Base-by-base conservation (phyloP, 2,888 invertebrate species). In the Ornithoptera alexandrae region DNA sequence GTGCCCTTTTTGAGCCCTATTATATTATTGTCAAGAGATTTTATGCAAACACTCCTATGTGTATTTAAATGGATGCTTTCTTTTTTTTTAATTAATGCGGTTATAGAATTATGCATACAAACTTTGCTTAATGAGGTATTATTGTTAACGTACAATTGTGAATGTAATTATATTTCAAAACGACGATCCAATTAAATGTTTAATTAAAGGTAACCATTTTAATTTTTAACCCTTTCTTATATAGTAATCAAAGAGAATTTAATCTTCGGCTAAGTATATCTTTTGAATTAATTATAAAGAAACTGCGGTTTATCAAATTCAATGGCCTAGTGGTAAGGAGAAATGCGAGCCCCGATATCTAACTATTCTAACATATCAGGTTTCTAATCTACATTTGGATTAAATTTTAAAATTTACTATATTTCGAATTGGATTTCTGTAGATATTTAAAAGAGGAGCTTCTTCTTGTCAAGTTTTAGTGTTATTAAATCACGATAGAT, bases 1-100 rank as follows among this genome's bases (percentile, higher is more conserved):
- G 63, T 64, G 50, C 62, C 36, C 66, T 60, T 63, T 77, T 73
- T 72, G 70, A 72, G 58, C 46, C 50, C 63, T 64, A 64, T 64
- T 63, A 63, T 68, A 64, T 68, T 68, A 68, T 58, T 64, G 58
- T 64, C 58, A n/a, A 68, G 59, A 68, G 59, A 64, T 68, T 68
- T 50, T 53, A 68, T 64, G 58, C 65, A 58, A 65, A 69, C 69
- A 61, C 65, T 69, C 61, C 30, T 61, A 61, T 68, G 68, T 30
- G 60, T 24, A 18, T 60, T 65, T 65, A 56, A 69, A 69, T 61
- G 65, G 60, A 59, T 68, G 17, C n/a, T 24, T 63, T 20, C 2
- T 30, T 30, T 56, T 39, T 53, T 67, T 68, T 68, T 69, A 64
- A 69, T 65, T 59, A 65, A 69, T 65, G 68, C 68, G n/a, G 46